phyloP scores from a whole-genome alignment of 2,113 vertebrate species.

The Phasianus colchicus region DNA sequence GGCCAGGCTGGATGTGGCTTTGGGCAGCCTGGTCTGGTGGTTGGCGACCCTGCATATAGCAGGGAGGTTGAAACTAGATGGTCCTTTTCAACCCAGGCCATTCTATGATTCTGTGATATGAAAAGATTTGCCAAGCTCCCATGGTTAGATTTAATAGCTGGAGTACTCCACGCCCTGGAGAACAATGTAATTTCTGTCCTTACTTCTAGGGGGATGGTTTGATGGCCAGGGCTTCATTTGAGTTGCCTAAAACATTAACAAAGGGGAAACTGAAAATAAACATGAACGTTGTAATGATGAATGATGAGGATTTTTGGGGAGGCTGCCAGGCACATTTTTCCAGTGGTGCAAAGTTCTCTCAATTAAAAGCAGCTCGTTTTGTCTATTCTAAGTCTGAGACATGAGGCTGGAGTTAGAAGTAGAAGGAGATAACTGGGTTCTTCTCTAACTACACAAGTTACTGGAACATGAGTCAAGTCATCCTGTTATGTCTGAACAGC shows the following conservation, averaged over 20 bases:
- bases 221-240: constrained; percentile 63
- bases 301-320: constrained; percentile 53
- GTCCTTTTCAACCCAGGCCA: too few relatives aligned
- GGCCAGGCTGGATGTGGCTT: too few relatives aligned
- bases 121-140: constrained; percentile 72
- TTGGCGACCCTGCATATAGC: too few relatives aligned
- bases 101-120: background rate
- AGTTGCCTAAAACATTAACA: constrained; percentile 63
- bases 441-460: background rate
- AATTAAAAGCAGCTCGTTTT: constrained; percentile 23
- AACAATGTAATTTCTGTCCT: constrained; percentile 82
- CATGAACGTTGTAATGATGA: constrained; percentile 63
- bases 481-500: background rate
- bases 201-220: constrained; percentile 71
- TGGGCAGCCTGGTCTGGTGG: too few relatives aligned
- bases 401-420: background rate
- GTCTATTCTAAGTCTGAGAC: background rate
- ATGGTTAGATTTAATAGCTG: constrained; percentile 78
- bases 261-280: constrained; percentile 73
- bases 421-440: constrained; percentile 41
- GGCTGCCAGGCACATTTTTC: constrained; percentile 38
- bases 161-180: constrained; percentile 71
- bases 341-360: constrained; percentile 16
- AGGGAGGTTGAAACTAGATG: too few relatives aligned
- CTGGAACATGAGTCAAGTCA: background rate